These are phyloP conservation scores for Camponotus vicinus DNA, from an alignment of 1,140 invertebrate genomes.

Conservation along the genomic window DNA sequence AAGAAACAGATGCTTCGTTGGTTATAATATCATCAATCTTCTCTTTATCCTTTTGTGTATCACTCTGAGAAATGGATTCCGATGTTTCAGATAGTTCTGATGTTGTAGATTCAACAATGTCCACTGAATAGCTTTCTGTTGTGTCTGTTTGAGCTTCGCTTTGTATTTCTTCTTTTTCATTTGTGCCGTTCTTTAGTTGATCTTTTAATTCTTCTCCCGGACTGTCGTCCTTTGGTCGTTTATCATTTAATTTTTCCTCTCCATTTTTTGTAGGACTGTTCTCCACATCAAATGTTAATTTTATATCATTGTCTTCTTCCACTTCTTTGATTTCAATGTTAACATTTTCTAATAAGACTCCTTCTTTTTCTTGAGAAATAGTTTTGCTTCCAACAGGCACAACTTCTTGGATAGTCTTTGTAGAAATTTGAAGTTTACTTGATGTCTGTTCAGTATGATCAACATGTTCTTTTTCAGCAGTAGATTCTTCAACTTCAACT, in stretches of 20 bases:
- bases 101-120: conserved; percentile 78
- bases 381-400: background rate
- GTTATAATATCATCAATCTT: conserved; percentile 28
- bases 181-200: conserved; percentile 36
- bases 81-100: conserved; percentile 73
- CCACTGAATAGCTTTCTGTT: conserved; percentile 73
- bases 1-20: conserved; percentile 75
- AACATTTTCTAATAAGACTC: background rate
- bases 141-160: conserved; percentile 65
- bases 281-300: conserved; percentile 64
- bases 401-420: conserved; percentile 4
- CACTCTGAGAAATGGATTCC: conserved; percentile 36
- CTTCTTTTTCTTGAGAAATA: conserved; percentile 10
- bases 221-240: background rate
- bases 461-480: background rate
- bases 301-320: conserved; percentile 61
- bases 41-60: conserved; percentile 62
- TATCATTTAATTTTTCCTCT: conserved; percentile 32
- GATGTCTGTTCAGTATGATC: conserved; percentile 16
- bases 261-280: conserved; percentile 39
- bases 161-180: conserved; percentile 66
- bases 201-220: conserved; percentile 32
- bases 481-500: background rate
- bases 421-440: background rate
- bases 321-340: conserved; percentile 34